A percentile compares a stretch with the other conserved stretches of the same genome.
phyloP scores from a whole-genome alignment of 2,888 invertebrate species.

The Ophion costatus region DNA sequence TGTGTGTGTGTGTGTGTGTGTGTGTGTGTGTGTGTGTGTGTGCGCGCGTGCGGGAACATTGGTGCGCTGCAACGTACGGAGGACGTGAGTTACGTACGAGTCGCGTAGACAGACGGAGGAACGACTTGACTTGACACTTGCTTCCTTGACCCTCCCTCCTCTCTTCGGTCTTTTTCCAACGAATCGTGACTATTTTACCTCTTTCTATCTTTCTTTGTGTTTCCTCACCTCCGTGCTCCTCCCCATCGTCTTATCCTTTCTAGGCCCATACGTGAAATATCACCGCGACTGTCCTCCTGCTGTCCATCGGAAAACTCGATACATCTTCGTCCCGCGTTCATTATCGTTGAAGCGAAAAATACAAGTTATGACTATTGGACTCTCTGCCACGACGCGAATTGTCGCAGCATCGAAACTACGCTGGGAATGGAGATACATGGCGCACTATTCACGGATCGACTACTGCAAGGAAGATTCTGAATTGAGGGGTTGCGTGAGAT shows the following conservation, averaged over 20 bases:
- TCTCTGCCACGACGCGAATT: background rate
- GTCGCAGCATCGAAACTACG: background rate
- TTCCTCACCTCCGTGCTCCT: background rate
- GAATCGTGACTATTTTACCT: constrained; percentile 34
- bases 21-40: background rate
- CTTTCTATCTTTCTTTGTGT: constrained; percentile 11
- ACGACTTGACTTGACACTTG: constrained; percentile 52
- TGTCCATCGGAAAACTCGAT: constrained; percentile 26
- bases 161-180: constrained; percentile 23
- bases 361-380: constrained; percentile 1
- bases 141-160: constrained; percentile 40
- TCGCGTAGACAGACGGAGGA: constrained; percentile 42
- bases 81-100: constrained; percentile 57
- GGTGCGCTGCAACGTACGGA: constrained; percentile 39
- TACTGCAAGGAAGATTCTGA: too few species aligned
- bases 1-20: background rate
- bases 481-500: too few species aligned
- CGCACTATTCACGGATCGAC: too few species aligned
- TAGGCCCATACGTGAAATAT: constrained; percentile 26
- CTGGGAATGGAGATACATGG: background rate
- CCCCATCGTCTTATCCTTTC: background rate
- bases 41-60: background rate
- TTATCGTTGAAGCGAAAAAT: constrained; percentile 26
- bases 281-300: constrained; percentile 4
- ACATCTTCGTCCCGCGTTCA: constrained; percentile 28